phyloP scores from a whole-genome alignment of 2,797 vertebrate genomes.

The Myripristis murdjan region DNA sequence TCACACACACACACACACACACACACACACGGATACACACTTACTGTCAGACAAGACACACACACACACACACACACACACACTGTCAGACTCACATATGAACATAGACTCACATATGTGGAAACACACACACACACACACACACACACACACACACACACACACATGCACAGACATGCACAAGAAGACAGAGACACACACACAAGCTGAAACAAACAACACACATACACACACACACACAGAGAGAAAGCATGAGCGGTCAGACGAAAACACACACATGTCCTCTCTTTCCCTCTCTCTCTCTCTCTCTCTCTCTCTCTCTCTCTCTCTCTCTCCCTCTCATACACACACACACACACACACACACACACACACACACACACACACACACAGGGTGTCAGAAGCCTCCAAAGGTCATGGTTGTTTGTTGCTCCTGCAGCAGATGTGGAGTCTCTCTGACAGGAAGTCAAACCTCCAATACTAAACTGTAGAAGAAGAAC shows the following conservation, averaged over 20 bases:
- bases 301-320: background rate
- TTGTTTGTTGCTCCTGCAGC: slow-evolving; percentile 88
- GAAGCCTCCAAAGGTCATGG: slow-evolving; percentile 87
- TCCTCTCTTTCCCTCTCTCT: too few species aligned
- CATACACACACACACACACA: slow-evolving; percentile 32
- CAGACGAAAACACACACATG: slow-evolving; percentile 18
- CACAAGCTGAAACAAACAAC: slow-evolving; percentile 28
- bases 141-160: slow-evolving; percentile 39
- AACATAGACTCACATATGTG: slow-evolving; percentile 1
- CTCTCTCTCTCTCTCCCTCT: too few species aligned
- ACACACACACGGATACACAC: slow-evolving; percentile 27
- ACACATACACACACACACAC: slow-evolving; percentile 45
- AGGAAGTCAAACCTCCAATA: slow-evolving; percentile 84
- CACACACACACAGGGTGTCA: slow-evolving; percentile 68
- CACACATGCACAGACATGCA: slow-evolving; percentile 36
- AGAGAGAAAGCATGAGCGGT: slow-evolving; percentile 19
- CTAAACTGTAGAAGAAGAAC: slow-evolving; percentile 84
- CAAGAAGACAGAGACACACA: slow-evolving; percentile 1
- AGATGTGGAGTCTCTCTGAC: slow-evolving; percentile 88
- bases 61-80: background rate
- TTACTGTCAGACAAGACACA: background rate
- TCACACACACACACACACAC: slow-evolving; percentile 49
- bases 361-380: slow-evolving; percentile 24
- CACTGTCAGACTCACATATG: background rate
- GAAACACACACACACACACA: background rate